Percentiles rank a stretch among this genome's conserved stretches.
Evolutionary conservation across 1,140 invertebrate genomes (phyloP).

Genomic region (Drosophila teissieri): DNA sequence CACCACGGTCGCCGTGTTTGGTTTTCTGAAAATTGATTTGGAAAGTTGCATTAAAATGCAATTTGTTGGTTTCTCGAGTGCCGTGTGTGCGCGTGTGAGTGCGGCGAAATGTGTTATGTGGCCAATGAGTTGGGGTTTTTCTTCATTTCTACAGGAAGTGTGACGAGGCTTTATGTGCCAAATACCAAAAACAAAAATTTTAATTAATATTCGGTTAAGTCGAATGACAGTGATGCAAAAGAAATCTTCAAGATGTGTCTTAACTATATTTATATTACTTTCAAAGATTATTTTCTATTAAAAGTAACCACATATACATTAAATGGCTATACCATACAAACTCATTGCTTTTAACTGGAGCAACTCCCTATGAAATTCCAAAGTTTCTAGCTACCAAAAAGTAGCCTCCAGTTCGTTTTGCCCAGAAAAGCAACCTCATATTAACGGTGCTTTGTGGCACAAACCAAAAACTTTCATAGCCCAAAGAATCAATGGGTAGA

Average conservation of each 20-base stretch:
- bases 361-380: background rate
- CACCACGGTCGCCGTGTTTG: conserved; percentile 16
- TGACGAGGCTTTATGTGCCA: conserved; percentile 27
- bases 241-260: conserved; percentile 15
- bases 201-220: conserved; percentile 40
- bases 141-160: conserved; percentile 37
- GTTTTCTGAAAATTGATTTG: conserved; percentile 71
- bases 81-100: conserved; percentile 8
- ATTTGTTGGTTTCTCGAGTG: conserved; percentile 60
- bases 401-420: conserved; percentile 48
- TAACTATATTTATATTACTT: no score
- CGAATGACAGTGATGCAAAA: conserved; percentile 25
- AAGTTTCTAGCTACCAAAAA: conserved; percentile 4
- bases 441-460: conserved; percentile 65
- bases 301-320: no score
- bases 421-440: conserved; percentile 26
- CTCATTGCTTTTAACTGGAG: background rate
- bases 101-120: conserved; percentile 36
- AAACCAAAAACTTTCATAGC: conserved; percentile 64
- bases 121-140: conserved; percentile 36
- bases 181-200: conserved; percentile 23
- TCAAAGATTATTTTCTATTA: no score
- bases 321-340: no score
- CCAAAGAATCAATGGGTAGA: conserved; percentile 41
- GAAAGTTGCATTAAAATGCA: conserved; percentile 83